Evolutionary conservation across 2,888 invertebrate species (phyloP), one percentile per base, ranked within the genome.

Genomic region (Steinernema hermaphroditum): DNA sequence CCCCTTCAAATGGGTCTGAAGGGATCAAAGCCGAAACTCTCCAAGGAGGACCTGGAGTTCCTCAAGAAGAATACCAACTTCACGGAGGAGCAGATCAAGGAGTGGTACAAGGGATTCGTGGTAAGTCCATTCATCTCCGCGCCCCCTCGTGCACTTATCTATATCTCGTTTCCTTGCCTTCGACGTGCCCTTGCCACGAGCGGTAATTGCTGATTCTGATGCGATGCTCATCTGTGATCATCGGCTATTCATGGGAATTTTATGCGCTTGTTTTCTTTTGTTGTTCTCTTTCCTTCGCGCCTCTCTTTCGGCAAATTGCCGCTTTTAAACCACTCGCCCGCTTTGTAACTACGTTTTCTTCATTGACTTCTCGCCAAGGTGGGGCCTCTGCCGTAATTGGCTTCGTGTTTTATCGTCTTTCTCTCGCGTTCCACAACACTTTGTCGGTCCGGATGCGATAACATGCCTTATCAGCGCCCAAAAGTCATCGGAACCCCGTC

Each of bases 81-180:
- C 89, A 95, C 96, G 86, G 97, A 98, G 89, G 93, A 93, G 83
- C 96, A 97, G 87, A 98, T 98, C 89, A 96, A 96, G 89, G 96
- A 97, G 90, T 98, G 97, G 97, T 97, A 98, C 90, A 96, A 96
- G 90, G 97, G 97, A 81, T 98, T 97, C 88, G 96, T 96, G 93
- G 96, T 96, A 90, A 91, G 91, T 89, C 37, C 6, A 4, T 12
- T 37, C 37, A 8, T 37, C 4, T 37, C 12, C 12, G 37, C 37
- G 37, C 37, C 37, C 6, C 12, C 12, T 37, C 37, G 6, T 37
- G 37, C n/a, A n/a, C n/a, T 37, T 12, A 37, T 37, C 37, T 57
- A 12, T 16, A 9, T 57, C 4, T 24, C 22, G 57, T 24, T 57
- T 24, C 24, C 4, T 2, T 22, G 57, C 29, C 27, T 27, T 14